Base-by-base conservation (phyloP, 1,140 invertebrate genomes). In the Saccostrea glomerata region DNA sequence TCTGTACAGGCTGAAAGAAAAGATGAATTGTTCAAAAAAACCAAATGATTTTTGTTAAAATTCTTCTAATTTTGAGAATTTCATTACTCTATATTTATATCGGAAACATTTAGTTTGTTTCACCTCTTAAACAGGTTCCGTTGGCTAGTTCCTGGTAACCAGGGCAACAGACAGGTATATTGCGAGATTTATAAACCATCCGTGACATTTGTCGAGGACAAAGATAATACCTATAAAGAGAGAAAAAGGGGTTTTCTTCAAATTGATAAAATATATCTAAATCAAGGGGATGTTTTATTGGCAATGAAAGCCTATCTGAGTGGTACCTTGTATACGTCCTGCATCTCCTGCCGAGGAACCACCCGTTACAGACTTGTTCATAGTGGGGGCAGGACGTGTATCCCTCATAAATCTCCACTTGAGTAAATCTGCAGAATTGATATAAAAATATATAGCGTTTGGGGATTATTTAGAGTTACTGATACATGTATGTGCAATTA, bases 1-100 rank as follows among this genome's bases (percentile, higher is more conserved):
- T 84, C 56, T 23, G 83, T 25, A 15, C 83, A 84, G n/a, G 17
- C 83, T 84, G 54, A n/a, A 2, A 84, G 56, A n/a, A 77, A 25
- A 36, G 15, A 47, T 47, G 6, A 47, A 47, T 47, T 60, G 0
- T 60, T 20, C 3, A 60, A 13, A 60, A 60, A 11, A 60, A 60
- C 40, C 9, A 47, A 47, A 47, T 7, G 47, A 47, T 47, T 47
- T 47, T 7, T 9, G 47, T 47, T 47, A 7, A 3, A 9, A 47
- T 47, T 47, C 9, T 47, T 47, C 30, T 36, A 1, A 36, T 47
- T 47, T 47, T 47, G 5, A 47, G 9, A 47, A 47, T 47, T 47
- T 47, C 47, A 47, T 47, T 6, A 47, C 47, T 47, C 5, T 47
- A 47, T 7, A 9, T 47, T 47, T 9, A 47, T 47, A 47, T 47